phyloP scores from a whole-genome alignment of 2,113 vertebrate genomes.

The Lethenteron reissneri region DNA sequence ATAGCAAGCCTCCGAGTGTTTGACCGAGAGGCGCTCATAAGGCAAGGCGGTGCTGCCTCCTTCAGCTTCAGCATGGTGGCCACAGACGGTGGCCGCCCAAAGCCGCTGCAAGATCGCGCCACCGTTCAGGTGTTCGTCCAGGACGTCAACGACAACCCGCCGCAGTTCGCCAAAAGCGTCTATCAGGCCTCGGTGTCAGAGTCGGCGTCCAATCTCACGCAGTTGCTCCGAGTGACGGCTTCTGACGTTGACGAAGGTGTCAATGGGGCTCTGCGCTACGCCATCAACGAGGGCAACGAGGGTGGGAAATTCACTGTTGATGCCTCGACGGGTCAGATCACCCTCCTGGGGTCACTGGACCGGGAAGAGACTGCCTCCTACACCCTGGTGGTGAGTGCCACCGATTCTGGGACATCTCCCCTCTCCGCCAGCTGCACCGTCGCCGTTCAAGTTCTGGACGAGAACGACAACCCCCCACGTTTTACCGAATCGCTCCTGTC shows the following conservation, averaged over 20 bases:
- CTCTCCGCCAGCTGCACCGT: constrained; percentile 61
- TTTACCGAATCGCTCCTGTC: constrained; percentile 57
- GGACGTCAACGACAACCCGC: constrained; percentile 85
- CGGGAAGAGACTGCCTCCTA: constrained; percentile 62
- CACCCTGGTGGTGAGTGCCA: constrained; percentile 55
- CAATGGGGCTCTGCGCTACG: constrained; percentile 63
- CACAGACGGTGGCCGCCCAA: constrained; percentile 75
- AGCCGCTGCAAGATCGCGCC: constrained; percentile 71
- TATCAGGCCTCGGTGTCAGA: constrained; percentile 87
- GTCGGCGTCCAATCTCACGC: constrained; percentile 55
- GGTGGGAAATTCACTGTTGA: constrained; percentile 62
- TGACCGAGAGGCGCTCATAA: constrained; percentile 73
- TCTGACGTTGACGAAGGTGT: constrained; percentile 74
- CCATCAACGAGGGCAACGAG: constrained; percentile 55
- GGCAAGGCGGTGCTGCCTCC: constrained; percentile 52
- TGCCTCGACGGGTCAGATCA: constrained; percentile 51
- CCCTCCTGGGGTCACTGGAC: constrained; percentile 63
- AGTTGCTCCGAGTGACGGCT: constrained; percentile 66
- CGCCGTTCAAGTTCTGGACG: constrained; percentile 61
- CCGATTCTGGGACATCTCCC: constrained; percentile 39
- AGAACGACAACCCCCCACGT: constrained; percentile 77
- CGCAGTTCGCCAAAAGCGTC: constrained; percentile 76
- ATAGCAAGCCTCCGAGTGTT: constrained; percentile 53
- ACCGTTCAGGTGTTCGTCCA: constrained; percentile 74
- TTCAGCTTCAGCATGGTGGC: constrained; percentile 63